phyloP scores from a whole-genome alignment of 2,888 invertebrate species.

The Eristalinus aeneus region DNA sequence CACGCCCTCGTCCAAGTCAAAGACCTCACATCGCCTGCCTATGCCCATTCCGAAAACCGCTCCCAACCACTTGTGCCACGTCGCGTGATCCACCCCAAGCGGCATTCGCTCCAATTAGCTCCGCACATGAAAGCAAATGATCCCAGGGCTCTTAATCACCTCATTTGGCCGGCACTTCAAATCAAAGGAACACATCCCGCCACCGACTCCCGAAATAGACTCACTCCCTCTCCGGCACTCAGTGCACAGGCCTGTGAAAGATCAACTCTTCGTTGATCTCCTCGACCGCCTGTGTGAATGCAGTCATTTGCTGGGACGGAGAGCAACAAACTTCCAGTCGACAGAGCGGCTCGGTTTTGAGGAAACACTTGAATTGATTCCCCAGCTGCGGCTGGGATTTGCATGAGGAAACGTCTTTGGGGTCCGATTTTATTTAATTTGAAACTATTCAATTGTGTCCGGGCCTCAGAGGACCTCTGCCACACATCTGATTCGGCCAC shows the following conservation, averaged over 20 bases:
- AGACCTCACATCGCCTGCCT: background rate
- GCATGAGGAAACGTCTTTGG: slow-evolving; percentile 38
- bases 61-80: background rate
- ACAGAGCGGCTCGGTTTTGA: background rate
- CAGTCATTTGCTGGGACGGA: background rate
- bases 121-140: background rate
- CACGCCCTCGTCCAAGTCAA: background rate
- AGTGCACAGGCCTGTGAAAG: background rate
- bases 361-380: slow-evolving; percentile 59
- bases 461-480: slow-evolving; percentile 12
- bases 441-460: slow-evolving; percentile 55
- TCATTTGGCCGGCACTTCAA: slow-evolving; percentile 45
- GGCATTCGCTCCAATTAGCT: slow-evolving; percentile 24
- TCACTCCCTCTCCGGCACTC: background rate
- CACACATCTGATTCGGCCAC: slow-evolving; percentile 34
- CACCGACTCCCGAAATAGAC: slow-evolving; percentile 47
- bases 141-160: slow-evolving; percentile 32
- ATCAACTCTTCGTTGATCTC: slow-evolving; percentile 34
- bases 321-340: background rate
- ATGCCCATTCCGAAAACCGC: too few species aligned
- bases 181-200: slow-evolving; percentile 48
- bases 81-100: slow-evolving; percentile 36
- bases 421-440: slow-evolving; percentile 58
- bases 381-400: slow-evolving; percentile 47
- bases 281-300: background rate